Evolutionary conservation across 2,113 vertebrate genomes (phyloP).

Genomic region (Bos taurus): DNA sequence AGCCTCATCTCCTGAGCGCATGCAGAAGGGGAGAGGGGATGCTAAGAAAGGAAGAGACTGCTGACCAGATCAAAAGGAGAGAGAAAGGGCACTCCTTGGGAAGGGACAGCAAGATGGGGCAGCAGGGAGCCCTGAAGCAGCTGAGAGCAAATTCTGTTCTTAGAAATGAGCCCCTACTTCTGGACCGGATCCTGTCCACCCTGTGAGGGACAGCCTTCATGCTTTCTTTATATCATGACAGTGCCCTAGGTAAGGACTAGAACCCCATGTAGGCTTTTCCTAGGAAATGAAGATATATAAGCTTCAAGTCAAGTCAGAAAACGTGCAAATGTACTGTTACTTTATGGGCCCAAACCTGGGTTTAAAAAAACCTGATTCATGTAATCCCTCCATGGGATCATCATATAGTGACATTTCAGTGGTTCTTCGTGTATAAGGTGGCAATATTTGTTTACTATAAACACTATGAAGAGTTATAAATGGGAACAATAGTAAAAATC

Average conservation of each 20-base stretch:
- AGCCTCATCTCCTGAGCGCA: not conserved
- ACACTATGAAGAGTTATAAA: not conserved
- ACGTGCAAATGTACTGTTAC: not conserved
- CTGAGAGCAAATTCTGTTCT: not conserved
- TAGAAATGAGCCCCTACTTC: not conserved
- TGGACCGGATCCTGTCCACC: not conserved
- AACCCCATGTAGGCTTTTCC: not conserved
- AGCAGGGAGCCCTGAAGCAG: not conserved
- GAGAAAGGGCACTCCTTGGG: not conserved
- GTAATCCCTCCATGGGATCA: not conserved
- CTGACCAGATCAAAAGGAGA: not conserved
- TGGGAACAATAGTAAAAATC: not conserved
- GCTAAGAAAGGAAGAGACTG: not conserved
- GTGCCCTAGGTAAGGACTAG: not conserved
- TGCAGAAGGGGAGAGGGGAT: too few species aligned
- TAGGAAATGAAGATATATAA: not conserved
- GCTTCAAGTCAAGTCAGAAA: not conserved
- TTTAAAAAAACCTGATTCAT: not conserved
- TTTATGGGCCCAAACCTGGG: not conserved
- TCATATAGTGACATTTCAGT: not conserved
- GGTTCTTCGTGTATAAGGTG: not conserved
- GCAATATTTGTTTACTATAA: not conserved
- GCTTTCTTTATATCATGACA: not conserved
- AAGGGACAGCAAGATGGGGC: not conserved
- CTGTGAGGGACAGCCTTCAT: not conserved